These are phyloP conservation scores for Trichechus manatus DNA, from an alignment of 2,113 vertebrate species.

Conservation along the genomic window DNA sequence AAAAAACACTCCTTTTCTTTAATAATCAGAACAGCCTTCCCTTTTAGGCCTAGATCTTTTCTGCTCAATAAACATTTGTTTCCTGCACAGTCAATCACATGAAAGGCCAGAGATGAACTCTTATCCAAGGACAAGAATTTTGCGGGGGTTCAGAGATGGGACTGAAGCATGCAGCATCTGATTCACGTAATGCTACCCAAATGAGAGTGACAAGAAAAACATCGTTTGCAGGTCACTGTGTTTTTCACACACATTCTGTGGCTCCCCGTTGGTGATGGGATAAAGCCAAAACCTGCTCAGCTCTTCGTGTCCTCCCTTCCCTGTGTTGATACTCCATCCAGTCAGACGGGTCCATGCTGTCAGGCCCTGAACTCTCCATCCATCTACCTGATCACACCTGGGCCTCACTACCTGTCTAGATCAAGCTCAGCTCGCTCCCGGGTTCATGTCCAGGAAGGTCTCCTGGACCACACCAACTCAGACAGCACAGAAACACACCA, in stretches of 20 bases:
- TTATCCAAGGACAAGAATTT: not conserved
- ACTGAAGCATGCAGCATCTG: not conserved
- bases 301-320: not conserved
- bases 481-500: not conserved
- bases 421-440: not conserved
- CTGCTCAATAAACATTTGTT: slow-evolving; percentile 6
- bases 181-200: not conserved
- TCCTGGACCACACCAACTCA: not conserved
- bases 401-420: not conserved
- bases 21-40: slow-evolving; percentile 34
- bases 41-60: not conserved
- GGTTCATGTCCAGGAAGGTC: not conserved
- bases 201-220: not conserved
- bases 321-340: not conserved
- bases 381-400: not conserved
- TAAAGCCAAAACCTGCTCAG: not conserved
- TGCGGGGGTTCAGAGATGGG: not conserved
- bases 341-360: not conserved
- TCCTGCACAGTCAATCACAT: not conserved
- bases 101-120: slow-evolving; percentile 17
- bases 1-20: slow-evolving; percentile 9
- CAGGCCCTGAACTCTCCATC: not conserved
- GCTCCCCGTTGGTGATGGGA: not conserved
- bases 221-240: not conserved
- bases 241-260: not conserved